Evolutionary conservation across 2,888 invertebrate genomes (phyloP).

Genomic region (Agriotes lineatus): DNA sequence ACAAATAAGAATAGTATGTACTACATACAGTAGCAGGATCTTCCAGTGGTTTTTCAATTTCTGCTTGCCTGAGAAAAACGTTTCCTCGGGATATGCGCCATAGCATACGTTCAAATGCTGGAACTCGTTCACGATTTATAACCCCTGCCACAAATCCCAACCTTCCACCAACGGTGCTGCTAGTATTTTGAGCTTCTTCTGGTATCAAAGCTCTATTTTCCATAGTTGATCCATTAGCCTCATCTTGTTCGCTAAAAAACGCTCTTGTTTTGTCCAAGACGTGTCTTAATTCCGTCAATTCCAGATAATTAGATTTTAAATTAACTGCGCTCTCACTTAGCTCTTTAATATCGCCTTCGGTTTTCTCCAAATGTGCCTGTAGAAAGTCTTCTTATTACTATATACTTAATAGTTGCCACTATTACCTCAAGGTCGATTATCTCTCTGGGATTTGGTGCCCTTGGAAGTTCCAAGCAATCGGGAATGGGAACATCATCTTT

Average conservation of each 20-base stretch:
- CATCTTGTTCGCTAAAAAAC: conserved; percentile 88
- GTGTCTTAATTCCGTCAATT: conserved; percentile 90
- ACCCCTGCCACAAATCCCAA: conserved; percentile 91
- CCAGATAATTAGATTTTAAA: conserved; percentile 90
- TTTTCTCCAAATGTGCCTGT: conserved; percentile 92
- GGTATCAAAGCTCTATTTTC: conserved; percentile 68
- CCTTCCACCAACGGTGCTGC: conserved; percentile 65
- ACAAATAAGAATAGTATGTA: too few species aligned
- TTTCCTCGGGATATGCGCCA: conserved; percentile 95
- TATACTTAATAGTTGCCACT: not conserved
- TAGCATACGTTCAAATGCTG: conserved; percentile 91
- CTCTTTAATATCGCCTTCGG: conserved; percentile 94
- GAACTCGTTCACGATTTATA: conserved; percentile 87
- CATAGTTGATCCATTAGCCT: conserved; percentile 74
- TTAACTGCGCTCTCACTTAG: conserved; percentile 93
- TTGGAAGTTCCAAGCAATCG: conserved; percentile 80
- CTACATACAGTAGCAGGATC: conserved; percentile 86
- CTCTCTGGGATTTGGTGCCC: conserved; percentile 82
- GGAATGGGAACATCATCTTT: conserved; percentile 86
- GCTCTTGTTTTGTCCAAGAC: conserved; percentile 93
- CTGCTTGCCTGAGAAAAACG: conserved; percentile 88
- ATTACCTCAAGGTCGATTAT: conserved; percentile 89
- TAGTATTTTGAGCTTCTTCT: conserved; percentile 64
- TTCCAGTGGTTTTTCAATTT: conserved; percentile 85
- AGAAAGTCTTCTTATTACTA: not conserved